Evolutionary conservation across 2,888 invertebrate genomes (phyloP), one percentile per base, ranked within the genome.

Genomic region (Siphlonurus alternatus): DNA sequence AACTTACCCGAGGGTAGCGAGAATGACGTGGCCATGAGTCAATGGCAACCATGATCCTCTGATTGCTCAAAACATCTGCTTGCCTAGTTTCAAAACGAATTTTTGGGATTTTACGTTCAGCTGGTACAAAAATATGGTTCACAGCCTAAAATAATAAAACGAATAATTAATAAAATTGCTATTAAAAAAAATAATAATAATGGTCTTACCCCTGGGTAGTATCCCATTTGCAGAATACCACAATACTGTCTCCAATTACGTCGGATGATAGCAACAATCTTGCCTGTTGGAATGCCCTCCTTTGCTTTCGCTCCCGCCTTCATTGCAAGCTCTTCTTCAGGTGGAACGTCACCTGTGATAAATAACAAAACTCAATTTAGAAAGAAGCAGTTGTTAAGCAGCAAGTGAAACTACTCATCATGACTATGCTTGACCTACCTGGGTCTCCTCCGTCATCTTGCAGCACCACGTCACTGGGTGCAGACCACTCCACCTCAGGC

Each of bases 231-330:
- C 64, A 99, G 76, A 70, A 98, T 93, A 18, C 99, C 99, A 77
- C 98, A 99, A 76, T 97, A 98, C 73, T 96, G 97, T 54, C 96
- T 80, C 96, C 98, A 97, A 74, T 97, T 98, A 65, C 98, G 82
- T 68, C 91, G 83, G 65, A 99, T 90, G 67, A 99, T 93, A 1
- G 96, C 97, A n/a, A 99, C 94, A 63, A 95, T 82, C 69, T 79
- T 78, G 0, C 88, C 93, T 0, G 91, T 91, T 1, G 89, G 86
- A 60, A 75, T 66, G 61, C 66, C 66, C 10, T 70, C 65, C 66
- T 73, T 70, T 65, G 70, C 70, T 66, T 71, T 71, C 53, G 72
- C 69, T 65, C 7, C n/a, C 7, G 56, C 7, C 20, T 56, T 20
- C n/a, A 56, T 5, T 65, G n/a, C 67, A 63, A 64, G 66, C 20